phyloP scores from a whole-genome alignment of 2,797 vertebrate genomes.

The Sphenopsis melanotis region DNA sequence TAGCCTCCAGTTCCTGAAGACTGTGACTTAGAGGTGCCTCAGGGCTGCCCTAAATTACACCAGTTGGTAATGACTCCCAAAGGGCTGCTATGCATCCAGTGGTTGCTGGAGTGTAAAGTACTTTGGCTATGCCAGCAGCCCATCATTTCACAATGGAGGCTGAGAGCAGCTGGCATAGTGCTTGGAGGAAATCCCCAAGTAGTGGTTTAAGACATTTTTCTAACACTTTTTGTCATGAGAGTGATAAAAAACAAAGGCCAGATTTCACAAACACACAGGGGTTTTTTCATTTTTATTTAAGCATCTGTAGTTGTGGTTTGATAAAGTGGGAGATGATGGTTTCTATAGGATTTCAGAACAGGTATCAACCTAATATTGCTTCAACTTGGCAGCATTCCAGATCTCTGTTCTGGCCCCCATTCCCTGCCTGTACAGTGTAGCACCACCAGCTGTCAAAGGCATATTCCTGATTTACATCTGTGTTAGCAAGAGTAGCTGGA shows the following conservation, averaged over 20 bases:
- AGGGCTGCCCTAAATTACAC: constrained; percentile 67
- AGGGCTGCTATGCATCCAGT: constrained; percentile 63
- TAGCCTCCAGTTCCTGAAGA: constrained; percentile 49
- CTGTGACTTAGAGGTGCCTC: constrained; percentile 60
- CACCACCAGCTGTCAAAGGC: not conserved
- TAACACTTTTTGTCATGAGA: constrained; percentile 57
- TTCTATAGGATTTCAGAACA: not conserved
- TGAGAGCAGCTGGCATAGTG: constrained; percentile 62
- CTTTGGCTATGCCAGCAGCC: constrained; percentile 63
- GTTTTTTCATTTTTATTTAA: constrained; percentile 34
- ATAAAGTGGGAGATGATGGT: not conserved
- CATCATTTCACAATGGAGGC: constrained; percentile 60
- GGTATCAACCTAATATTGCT: not conserved
- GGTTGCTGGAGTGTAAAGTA: constrained; percentile 65
- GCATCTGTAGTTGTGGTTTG: not conserved
- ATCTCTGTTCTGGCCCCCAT: not conserved
- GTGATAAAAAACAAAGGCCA: constrained; percentile 52
- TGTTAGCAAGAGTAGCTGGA: not conserved
- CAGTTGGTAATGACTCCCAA: constrained; percentile 64
- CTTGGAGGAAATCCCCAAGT: constrained; percentile 64
- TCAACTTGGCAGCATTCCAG: constrained; percentile 5
- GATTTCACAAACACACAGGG: constrained; percentile 37
- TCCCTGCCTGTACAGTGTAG: not conserved
- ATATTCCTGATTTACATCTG: not conserved
- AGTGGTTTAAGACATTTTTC: constrained; percentile 66